Evolutionary conservation across 2,113 vertebrate genomes (phyloP).

Genomic region (Heteronetta atricapilla): DNA sequence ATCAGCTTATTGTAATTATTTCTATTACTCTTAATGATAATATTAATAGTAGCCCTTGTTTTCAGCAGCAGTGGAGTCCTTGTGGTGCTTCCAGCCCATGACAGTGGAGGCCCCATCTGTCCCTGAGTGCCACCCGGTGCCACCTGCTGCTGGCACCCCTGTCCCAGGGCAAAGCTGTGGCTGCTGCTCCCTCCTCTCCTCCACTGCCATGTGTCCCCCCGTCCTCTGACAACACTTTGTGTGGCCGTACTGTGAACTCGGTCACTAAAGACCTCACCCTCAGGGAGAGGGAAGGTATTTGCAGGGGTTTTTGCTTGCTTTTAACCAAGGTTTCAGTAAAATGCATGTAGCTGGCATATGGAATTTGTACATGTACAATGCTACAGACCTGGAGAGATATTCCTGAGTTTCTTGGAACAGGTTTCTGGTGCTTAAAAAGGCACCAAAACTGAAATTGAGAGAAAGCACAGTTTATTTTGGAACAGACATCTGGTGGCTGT

Average conservation of each 20-base stretch:
- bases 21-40: background rate
- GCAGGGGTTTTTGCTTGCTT: no score
- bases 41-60: background rate
- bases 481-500: background rate
- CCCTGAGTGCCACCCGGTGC: background rate
- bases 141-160: accelerated
- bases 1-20: background rate
- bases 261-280: no score
- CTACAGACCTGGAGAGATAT: background rate
- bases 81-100: background rate
- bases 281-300: no score
- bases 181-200: background rate
- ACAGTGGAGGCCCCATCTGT: accelerated
- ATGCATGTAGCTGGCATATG: background rate
- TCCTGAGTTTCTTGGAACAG: background rate
- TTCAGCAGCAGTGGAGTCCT: background rate
- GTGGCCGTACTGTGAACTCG: accelerated
- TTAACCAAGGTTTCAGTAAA: background rate
- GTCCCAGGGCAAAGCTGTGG: background rate
- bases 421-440: background rate
- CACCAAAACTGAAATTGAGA: background rate
- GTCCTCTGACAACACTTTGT: no score
- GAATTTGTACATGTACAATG: background rate
- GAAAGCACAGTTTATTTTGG: background rate
- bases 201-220: accelerated